Conservation (phyloP, 2,113 vertebrate species). For the Phocoena phocoena region DNA sequence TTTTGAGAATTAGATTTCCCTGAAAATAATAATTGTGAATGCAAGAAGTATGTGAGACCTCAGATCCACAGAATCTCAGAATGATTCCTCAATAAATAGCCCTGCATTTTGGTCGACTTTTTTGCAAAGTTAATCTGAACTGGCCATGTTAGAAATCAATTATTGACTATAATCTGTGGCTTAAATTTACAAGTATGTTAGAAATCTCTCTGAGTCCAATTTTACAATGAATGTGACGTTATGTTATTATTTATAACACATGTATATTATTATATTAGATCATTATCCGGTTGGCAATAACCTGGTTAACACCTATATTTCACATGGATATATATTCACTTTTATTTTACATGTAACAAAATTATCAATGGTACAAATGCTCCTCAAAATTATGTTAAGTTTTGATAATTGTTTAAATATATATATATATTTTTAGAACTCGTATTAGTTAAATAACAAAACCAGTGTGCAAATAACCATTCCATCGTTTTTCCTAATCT, state of each 20-base stretch:
- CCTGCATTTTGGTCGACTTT: neutral
- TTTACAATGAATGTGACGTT: neutral
- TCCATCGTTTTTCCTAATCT: neutral
- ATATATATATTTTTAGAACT: neutral
- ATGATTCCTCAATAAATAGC: neutral
- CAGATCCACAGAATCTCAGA: neutral
- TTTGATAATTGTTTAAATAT: neutral
- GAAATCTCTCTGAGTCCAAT: neutral
- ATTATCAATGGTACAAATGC: neutral
- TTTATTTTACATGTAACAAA: neutral
- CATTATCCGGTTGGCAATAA: neutral
- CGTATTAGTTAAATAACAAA: neutral
- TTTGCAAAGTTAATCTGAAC: neutral
- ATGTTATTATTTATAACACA: neutral
- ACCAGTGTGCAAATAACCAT: neutral
- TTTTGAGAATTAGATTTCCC: neutral
- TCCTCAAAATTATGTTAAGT: neutral
- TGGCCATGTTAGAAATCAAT: neutral
- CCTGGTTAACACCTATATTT: neutral
- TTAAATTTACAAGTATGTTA: neutral
- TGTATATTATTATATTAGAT: neutral
- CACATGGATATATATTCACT: neutral
- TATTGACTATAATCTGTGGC: neutral
- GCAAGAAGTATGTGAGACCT: neutral
- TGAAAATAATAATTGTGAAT: neutral